These are phyloP conservation scores for Sweltsa coloradensis DNA, from an alignment of 1,140 invertebrate species.

Conservation along the genomic window DNA sequence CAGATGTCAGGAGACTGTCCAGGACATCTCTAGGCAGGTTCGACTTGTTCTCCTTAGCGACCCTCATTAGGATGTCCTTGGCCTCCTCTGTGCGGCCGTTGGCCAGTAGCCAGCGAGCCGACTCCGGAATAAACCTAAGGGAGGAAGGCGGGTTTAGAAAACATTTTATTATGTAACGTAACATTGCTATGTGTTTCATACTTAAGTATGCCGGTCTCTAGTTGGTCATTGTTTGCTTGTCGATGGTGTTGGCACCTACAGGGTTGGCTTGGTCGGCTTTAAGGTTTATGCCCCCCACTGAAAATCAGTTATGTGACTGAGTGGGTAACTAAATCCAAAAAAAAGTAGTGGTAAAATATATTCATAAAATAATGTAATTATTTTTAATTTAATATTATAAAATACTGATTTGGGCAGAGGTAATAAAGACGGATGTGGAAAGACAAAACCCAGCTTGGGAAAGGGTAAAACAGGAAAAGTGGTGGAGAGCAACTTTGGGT, in stretches of 20 bases:
- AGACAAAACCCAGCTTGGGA: too few relatives aligned
- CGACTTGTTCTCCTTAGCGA: conserved; percentile 21
- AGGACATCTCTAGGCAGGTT: conserved; percentile 17
- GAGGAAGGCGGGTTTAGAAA: too few relatives aligned
- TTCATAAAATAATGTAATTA: neutral
- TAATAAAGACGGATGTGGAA: too few relatives aligned
- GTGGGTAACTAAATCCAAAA: neutral
- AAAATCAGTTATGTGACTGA: too few relatives aligned
- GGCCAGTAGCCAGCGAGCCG: conserved; percentile 26
- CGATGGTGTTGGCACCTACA: too few relatives aligned
- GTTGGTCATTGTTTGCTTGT: too few relatives aligned
- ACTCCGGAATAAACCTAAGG: conserved; percentile 26
- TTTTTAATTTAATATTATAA: neutral
- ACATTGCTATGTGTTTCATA: neutral
- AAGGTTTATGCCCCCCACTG: too few relatives aligned
- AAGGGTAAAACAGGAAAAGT: too few relatives aligned
- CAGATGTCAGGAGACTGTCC: conserved; percentile 12
- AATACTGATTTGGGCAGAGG: too few relatives aligned
- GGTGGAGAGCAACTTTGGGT: too few relatives aligned
- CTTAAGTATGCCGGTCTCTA: too few relatives aligned
- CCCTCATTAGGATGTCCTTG: conserved; percentile 19
- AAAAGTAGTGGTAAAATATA: neutral
- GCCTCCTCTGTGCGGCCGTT: conserved; percentile 22
- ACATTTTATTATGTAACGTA: neutral
- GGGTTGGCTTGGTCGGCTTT: too few relatives aligned